A percentile compares a stretch with the other conserved stretches of the same genome.
These are phyloP conservation scores for Ambastaia sidthimunki DNA, from an alignment of 2,797 vertebrate genomes.

Conservation along the genomic window DNA sequence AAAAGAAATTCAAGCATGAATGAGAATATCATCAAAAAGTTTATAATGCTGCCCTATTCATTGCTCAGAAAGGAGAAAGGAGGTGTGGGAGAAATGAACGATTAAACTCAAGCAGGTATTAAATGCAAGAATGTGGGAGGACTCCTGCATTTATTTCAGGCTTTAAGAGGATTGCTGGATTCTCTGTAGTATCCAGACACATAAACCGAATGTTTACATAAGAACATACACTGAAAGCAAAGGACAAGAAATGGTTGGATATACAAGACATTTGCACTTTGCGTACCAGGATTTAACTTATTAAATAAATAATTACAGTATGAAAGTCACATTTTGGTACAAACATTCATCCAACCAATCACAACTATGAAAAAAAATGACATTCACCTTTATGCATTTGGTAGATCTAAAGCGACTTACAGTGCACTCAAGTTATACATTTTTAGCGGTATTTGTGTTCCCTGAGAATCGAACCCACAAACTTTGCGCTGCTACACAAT, in stretches of 20 bases:
- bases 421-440: too few relatives aligned
- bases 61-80: constrained; percentile 6
- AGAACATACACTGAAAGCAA: constrained; percentile 5
- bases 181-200: constrained; percentile 10
- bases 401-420: too few relatives aligned
- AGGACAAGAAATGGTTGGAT: neutral
- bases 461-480: too few relatives aligned
- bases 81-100: constrained; percentile 29
- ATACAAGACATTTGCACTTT: too few relatives aligned
- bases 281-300: too few relatives aligned
- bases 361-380: too few relatives aligned
- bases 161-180: constrained; percentile 33
- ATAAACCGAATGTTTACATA: neutral
- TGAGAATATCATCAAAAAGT: constrained; percentile 3
- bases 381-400: too few relatives aligned
- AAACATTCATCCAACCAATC: too few relatives aligned
- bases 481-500: too few relatives aligned
- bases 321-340: too few relatives aligned
- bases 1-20: constrained; percentile 24
- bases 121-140: constrained; percentile 45
- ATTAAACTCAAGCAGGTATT: constrained; percentile 32
- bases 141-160: constrained; percentile 32
- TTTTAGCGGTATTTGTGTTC: too few relatives aligned
- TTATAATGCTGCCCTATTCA: constrained; percentile 26
- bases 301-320: too few relatives aligned